phyloP scores from a whole-genome alignment of 2,113 vertebrate species.

The Nicator chloris region DNA sequence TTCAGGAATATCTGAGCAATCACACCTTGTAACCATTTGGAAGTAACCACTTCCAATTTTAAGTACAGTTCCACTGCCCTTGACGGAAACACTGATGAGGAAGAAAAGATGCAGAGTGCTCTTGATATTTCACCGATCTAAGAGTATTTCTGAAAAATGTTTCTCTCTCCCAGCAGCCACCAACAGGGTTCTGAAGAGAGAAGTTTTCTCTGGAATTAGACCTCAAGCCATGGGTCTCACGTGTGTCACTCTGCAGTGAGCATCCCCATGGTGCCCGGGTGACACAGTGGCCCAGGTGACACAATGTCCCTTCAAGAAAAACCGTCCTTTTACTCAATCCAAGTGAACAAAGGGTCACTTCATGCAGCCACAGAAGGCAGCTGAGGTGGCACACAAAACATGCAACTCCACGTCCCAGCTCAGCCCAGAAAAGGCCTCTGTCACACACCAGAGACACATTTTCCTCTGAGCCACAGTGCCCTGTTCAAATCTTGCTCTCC shows the following conservation, averaged over 20 bases:
- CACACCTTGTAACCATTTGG: background rate
- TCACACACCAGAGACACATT: background rate
- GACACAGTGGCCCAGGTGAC: background rate
- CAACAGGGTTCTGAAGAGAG: background rate
- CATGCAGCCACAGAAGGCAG: background rate
- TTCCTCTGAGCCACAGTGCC: background rate
- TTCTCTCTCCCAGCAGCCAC: background rate
- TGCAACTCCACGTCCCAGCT: background rate
- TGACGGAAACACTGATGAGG: background rate
- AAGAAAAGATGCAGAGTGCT: background rate
- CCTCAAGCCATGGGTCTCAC: background rate
- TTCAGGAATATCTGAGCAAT: background rate
- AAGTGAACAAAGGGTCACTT: background rate
- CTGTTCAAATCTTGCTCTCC: background rate
- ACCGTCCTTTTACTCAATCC: background rate
- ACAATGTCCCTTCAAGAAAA: background rate
- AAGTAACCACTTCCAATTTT: background rate
- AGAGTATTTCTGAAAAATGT: background rate
- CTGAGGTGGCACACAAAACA: background rate
- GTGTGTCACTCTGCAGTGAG: fast-evolving
- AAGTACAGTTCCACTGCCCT: background rate
- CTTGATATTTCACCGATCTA: background rate
- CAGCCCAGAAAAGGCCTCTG: background rate
- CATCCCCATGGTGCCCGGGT: background rate
- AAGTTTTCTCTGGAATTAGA: background rate